Conservation (phyloP, 2,113 vertebrate genomes). For the Gopherus evgoodei region DNA sequence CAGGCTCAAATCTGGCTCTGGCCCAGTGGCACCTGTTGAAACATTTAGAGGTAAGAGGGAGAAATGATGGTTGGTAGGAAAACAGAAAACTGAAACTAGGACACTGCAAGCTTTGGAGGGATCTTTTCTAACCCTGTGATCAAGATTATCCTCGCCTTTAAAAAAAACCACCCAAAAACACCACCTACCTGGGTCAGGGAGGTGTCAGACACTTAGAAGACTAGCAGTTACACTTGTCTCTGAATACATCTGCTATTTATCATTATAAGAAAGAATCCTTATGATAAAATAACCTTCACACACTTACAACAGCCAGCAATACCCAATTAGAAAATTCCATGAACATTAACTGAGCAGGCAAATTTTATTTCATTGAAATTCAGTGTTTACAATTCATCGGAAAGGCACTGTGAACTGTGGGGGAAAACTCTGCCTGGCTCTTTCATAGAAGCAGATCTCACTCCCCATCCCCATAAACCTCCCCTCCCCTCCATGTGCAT, state of each 20-base stretch:
- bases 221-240: not conserved
- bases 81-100: not conserved
- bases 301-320: not conserved
- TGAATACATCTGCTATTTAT: not conserved
- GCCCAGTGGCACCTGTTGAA: conserved; percentile 85
- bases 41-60: conserved; percentile 89
- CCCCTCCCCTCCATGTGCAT: not conserved
- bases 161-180: not conserved
- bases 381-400: not conserved
- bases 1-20: conserved; percentile 84
- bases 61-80: not conserved
- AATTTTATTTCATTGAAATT: not conserved
- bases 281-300: accelerated
- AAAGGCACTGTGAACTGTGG: conserved; percentile 25
- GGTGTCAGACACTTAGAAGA: not conserved
- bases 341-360: not conserved
- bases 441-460: not conserved
- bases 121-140: not conserved
- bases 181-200: not conserved
- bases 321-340: not conserved
- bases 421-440: conserved; percentile 56
- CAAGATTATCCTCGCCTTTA: not conserved
- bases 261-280: not conserved
- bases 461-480: not conserved
- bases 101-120: not conserved